Base-by-base conservation (phyloP, 2,888 invertebrate genomes). In the Chrysina gloriosa region DNA sequence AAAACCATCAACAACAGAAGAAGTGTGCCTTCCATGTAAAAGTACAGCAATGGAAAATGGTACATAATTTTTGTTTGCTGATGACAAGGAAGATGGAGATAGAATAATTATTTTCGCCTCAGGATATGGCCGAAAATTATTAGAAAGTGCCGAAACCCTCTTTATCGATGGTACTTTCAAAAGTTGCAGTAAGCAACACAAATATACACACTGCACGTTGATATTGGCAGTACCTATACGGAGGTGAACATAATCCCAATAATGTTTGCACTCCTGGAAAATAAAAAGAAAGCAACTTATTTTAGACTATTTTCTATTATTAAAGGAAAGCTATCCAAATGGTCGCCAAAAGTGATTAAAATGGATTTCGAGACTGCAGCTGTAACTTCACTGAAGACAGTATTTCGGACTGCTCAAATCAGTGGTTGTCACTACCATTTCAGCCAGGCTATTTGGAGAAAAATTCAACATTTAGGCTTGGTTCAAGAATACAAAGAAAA, bases 401-500 rank as follows among this genome's bases (percentile, higher is more conserved):
- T 68, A 11, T 69, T 66, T 42, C 67, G 65, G n/a, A 19, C 4
- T 7, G 56, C 25, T 14, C 21, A 34, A 25, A 61, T 68, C n/a
- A 45, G 27, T 11, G 68, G 65, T n/a, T 71, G 67, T 21, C 48
- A 63, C 34, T 72, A 67, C 27, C 56, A 72, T 25, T 68, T 68
- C n/a, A 66, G 63, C 29, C 48, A 70, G 50, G 45, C 23, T 11
- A n/a, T 71, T 9, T 72, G 70, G 63, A 45, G 67, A 58, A 65
- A 70, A 39, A 65, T 71, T 19, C 69, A 69, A 70, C 27, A 54
- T 6, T 39, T 70, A 21, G 67, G 61, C 16, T 31, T 69, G 16
- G 61, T 39, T 36, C 29, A 23, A 21, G 39, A 52, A 7, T 54
- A 69, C 48, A 21, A 11, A 50, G 39, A 70, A 16, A 25, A 70